These are phyloP conservation scores for Lophotriccus pileatus DNA, from an alignment of 2,797 vertebrate species.

Conservation along the genomic window DNA sequence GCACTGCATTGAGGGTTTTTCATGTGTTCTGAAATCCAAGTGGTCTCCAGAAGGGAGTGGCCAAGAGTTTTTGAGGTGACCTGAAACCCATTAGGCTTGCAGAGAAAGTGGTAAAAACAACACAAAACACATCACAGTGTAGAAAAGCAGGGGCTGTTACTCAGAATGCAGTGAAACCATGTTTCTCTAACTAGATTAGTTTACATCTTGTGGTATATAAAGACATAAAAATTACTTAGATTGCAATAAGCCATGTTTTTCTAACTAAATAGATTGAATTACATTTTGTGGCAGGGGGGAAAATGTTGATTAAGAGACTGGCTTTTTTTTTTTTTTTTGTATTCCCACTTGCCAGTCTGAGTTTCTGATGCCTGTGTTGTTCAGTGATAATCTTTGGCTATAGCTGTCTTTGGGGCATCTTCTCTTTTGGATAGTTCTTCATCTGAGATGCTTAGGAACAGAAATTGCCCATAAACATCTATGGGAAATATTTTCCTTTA, in stretches of 20 bases:
- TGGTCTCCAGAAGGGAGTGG: conserved; percentile 15
- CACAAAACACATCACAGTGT: background rate
- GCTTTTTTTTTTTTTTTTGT: background rate
- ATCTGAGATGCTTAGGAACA: background rate
- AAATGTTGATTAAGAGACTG: background rate
- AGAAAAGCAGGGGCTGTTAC: conserved; percentile 47
- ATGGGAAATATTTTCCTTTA: background rate
- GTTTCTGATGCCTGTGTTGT: conserved; percentile 9
- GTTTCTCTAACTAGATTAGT: conserved; percentile 72
- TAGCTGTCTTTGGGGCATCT: background rate
- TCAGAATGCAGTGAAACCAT: conserved; percentile 63
- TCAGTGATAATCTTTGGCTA: background rate
- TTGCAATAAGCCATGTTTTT: conserved; percentile 72
- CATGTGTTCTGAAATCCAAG: conserved; percentile 67
- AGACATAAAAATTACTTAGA: conserved; percentile 73
- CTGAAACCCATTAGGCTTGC: background rate
- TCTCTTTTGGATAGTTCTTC: background rate
- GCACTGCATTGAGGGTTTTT: conserved; percentile 63
- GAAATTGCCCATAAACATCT: background rate
- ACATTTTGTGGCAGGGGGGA: conserved; percentile 40
- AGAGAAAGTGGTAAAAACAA: background rate
- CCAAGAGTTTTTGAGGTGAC: background rate
- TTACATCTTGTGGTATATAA: conserved; percentile 70
- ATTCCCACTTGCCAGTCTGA: background rate
- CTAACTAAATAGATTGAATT: conserved; percentile 73